A percentile compares a stretch with the other conserved stretches of the same genome.
These are phyloP conservation scores for Euphonia xanthogaster DNA, from an alignment of 2,797 vertebrate species.

Conservation along the genomic window DNA sequence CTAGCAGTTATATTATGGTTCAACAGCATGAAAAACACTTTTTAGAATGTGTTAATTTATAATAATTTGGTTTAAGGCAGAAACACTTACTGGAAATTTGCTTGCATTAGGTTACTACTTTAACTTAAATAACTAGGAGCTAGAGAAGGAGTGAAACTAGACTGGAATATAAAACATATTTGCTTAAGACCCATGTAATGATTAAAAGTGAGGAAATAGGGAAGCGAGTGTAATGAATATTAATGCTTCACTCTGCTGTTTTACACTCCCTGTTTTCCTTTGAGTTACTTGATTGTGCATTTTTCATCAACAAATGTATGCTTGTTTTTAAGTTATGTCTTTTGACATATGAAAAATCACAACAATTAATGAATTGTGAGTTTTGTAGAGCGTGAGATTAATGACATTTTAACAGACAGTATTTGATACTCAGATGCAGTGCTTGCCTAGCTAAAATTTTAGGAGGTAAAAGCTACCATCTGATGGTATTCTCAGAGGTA, in stretches of 20 bases:
- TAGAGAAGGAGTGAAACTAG: background rate
- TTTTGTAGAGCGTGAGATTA: background rate
- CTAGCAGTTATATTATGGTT: background rate
- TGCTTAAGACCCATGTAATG: background rate
- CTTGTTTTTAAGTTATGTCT: background rate
- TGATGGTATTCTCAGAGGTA: background rate
- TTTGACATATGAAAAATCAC: background rate
- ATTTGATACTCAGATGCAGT: background rate
- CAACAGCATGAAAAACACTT: background rate
- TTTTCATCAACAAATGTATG: background rate
- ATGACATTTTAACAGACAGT: background rate
- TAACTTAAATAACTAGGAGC: constrained; percentile 48
- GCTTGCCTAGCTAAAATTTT: background rate
- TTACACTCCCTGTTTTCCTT: background rate
- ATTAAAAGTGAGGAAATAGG: constrained; percentile 36
- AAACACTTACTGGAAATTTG: constrained; percentile 15
- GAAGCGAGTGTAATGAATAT: background rate
- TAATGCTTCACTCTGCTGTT: background rate
- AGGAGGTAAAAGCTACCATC: background rate
- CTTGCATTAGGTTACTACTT: constrained; percentile 19
- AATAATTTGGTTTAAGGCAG: constrained; percentile 25
- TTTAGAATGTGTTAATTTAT: constrained; percentile 29
- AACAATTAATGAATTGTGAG: background rate
- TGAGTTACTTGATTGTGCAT: background rate
- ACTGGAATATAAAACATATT: constrained; percentile 16